These are phyloP conservation scores for Phyllostomus hastatus DNA, from an alignment of 2,113 vertebrate genomes.

Conservation along the genomic window DNA sequence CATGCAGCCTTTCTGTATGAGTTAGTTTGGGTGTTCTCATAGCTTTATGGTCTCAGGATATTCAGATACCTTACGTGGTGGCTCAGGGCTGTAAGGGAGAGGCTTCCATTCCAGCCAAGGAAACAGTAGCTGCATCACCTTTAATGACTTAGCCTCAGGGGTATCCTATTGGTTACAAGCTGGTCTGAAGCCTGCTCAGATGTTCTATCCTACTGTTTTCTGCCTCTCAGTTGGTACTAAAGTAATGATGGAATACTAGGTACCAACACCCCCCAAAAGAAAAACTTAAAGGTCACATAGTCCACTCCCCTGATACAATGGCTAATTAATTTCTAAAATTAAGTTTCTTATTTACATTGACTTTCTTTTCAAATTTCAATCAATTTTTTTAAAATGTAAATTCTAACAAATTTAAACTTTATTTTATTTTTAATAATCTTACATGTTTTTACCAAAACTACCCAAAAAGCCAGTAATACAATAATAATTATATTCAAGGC, in stretches of 20 bases:
- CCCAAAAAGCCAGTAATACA: not conserved
- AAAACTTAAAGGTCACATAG: not conserved
- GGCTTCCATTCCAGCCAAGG: not conserved
- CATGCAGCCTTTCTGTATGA: not conserved
- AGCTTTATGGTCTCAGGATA: not conserved
- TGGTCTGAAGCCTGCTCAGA: not conserved
- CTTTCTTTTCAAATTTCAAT: not conserved
- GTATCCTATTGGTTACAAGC: not conserved
- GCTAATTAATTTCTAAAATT: not conserved
- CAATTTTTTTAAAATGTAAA: not conserved
- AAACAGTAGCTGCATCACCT: not conserved
- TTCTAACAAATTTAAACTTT: not conserved
- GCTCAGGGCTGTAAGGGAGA: not conserved
- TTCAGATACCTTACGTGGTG: not conserved
- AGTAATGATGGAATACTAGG: not conserved
- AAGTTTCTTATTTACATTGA: not conserved
- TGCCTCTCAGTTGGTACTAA: not conserved
- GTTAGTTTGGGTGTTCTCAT: not conserved
- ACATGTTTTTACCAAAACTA: not conserved
- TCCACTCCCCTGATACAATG: not conserved
- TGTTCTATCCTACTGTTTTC: not conserved
- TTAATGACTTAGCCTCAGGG: not conserved
- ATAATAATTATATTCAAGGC: not conserved
- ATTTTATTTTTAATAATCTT: constrained; percentile 11
- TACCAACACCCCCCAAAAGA: not conserved